Percentiles rank a stretch among this genome's conserved stretches.
These are phyloP conservation scores for Herminia tarsipennalis DNA, from an alignment of 2,888 invertebrate species.

Conservation along the genomic window DNA sequence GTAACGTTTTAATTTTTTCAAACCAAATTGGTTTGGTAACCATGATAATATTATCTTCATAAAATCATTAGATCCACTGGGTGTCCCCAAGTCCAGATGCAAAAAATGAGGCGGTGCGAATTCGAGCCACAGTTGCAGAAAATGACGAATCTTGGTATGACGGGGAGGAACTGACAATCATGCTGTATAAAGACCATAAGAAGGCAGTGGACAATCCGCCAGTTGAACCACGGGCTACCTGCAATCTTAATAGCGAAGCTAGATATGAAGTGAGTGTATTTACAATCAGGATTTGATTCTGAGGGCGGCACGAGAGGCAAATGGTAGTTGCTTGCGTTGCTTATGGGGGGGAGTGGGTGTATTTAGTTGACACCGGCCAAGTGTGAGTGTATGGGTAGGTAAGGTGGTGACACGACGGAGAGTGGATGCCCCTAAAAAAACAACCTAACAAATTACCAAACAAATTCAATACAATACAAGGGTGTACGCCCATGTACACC, in stretches of 20 bases:
- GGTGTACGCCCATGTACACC: too few relatives aligned
- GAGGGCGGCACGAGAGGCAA: too few relatives aligned
- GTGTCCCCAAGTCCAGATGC: slow-evolving; percentile 65
- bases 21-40: not conserved
- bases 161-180: slow-evolving; percentile 59
- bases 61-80: slow-evolving; percentile 76
- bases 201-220: slow-evolving; percentile 67
- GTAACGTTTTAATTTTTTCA: not conserved
- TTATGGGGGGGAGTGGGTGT: too few relatives aligned
- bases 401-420: too few relatives aligned
- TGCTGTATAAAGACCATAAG: slow-evolving; percentile 60
- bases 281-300: too few relatives aligned
- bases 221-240: slow-evolving; percentile 41
- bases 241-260: slow-evolving; percentile 74
- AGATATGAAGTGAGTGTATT: slow-evolving; percentile 67
- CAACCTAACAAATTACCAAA: too few relatives aligned
- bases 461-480: too few relatives aligned
- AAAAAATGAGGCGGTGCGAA: slow-evolving; percentile 56
- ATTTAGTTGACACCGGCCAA: too few relatives aligned
- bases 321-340: too few relatives aligned
- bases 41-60: not conserved
- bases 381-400: too few relatives aligned
- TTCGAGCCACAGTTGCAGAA: slow-evolving; percentile 77
- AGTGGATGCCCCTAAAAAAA: too few relatives aligned
- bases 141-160: slow-evolving; percentile 73